These are phyloP conservation scores for Lycodopsis pacificus DNA, from an alignment of 2,797 vertebrate species.

Conservation along the genomic window DNA sequence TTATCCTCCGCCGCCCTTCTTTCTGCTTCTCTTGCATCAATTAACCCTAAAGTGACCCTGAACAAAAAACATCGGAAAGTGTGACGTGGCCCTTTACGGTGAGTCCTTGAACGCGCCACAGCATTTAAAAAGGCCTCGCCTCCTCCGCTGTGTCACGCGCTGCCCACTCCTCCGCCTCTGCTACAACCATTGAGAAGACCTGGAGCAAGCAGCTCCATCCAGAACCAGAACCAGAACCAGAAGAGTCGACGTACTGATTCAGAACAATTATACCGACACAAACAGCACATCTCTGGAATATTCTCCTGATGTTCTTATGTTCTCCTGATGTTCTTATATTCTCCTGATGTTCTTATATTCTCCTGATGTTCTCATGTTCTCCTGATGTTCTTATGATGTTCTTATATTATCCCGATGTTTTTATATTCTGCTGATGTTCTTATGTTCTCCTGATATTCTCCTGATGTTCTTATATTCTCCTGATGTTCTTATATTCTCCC, in stretches of 20 bases:
- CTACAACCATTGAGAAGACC: slow-evolving; percentile 58
- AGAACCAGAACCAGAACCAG: neutral
- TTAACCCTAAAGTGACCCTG: neutral
- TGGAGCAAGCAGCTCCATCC: slow-evolving; percentile 8
- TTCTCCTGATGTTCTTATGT: too few species aligned
- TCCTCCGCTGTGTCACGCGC: slow-evolving; percentile 43
- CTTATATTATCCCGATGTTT: too few species aligned
- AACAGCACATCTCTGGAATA: too few species aligned
- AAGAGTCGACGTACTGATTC: too few species aligned
- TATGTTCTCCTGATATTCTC: too few species aligned
- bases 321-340: too few species aligned
- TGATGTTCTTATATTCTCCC: too few species aligned
- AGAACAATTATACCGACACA: neutral
- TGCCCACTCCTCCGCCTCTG: slow-evolving; percentile 67
- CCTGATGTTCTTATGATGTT: too few species aligned
- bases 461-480: too few species aligned
- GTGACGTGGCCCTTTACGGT: neutral
- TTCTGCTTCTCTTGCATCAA: neutral
- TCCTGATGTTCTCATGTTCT: too few species aligned
- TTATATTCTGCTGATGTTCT: too few species aligned
- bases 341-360: too few species aligned
- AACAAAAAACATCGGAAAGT: neutral
- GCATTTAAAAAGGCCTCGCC: slow-evolving; percentile 45
- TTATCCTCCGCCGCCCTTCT: neutral
- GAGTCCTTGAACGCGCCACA: slow-evolving; percentile 50